phyloP scores from a whole-genome alignment of 2,888 invertebrate species.

The Biston betularia region DNA sequence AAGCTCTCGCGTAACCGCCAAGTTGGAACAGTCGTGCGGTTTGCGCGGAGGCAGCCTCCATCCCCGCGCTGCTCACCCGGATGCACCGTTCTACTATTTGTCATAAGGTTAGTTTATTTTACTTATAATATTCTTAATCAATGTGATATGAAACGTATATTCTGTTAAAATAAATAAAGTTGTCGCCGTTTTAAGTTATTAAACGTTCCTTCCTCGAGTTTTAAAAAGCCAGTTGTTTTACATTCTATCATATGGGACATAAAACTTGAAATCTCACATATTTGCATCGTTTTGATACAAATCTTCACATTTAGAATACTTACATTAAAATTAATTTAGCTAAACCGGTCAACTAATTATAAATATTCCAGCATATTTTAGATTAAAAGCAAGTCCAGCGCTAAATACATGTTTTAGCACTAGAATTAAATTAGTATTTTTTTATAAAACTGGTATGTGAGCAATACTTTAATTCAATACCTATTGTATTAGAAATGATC shows the following conservation, averaged over 20 bases:
- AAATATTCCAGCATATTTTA: background rate
- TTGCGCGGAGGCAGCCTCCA: conserved; percentile 42
- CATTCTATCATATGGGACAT: background rate
- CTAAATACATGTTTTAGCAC: background rate
- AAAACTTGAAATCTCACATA: background rate
- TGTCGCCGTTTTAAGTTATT: background rate
- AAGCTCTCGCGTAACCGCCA: conserved; percentile 47
- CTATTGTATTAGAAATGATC: too few relatives aligned
- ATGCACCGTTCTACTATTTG: conserved; percentile 48
- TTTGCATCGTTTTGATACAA: background rate
- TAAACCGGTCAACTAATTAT: background rate
- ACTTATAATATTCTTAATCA: conserved; percentile 19
- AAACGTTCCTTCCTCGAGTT: background rate
- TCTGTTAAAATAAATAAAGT: background rate
- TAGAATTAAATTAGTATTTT: too few relatives aligned
- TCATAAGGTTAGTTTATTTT: conserved; percentile 60
- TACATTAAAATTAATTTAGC: background rate
- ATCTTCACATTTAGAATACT: background rate
- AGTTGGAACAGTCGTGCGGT: conserved; percentile 64
- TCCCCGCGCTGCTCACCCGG: conserved; percentile 46
- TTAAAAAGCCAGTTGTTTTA: conserved; percentile 14
- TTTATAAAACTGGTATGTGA: too few relatives aligned
- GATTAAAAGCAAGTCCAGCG: background rate
- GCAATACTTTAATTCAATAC: too few relatives aligned
- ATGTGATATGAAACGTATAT: conserved; percentile 32